Evolutionary conservation across 1,140 invertebrate genomes (phyloP), one percentile per base, ranked within the genome.

Genomic region (Sarcophaga bullata): DNA sequence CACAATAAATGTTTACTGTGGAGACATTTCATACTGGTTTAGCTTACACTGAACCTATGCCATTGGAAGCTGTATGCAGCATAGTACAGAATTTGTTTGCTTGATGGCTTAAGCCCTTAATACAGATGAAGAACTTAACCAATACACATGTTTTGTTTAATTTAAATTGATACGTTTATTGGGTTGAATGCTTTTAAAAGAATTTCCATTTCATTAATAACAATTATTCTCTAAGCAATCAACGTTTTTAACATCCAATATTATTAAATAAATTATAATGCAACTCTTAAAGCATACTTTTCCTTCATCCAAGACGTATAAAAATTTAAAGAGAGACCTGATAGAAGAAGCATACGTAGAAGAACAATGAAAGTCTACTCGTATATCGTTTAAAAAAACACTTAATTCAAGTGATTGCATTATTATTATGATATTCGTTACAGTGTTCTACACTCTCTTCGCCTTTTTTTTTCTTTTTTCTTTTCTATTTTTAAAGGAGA

Each of bases 351-450:
- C 4, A 37, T 37, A 37, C 25, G 25, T 15, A 58, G 0, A 13
- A n/a, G 19, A 68, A 68, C 62, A 68, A 68, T 68, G 62, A 68
- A 68, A 68, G n/a, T 68, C 17, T 68, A 68, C 25, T 37, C 25
- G 62, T 72, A 17, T 72, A 72, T 72, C 19, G 19, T 78, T 50
- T 50, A 78, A 78, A 78, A 50, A 78, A 78, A 78, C 75, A 78
- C 75, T 78, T 78, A 78, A 78, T 78, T 78, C 75, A 78, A 78
- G 50, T 78, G 75, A 17, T 58, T 49, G 46, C 73, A 47, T 47
- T 48, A 76, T 48, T n/a, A 76, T 76, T 48, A 72, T 76, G 46
- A 48, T 48, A 6, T 15, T 62, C 6, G 58, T 15, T 10, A 17
- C 19, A n/a, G 58, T 62, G 15, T 15, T 37, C 25, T 37, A 37